Conservation (phyloP, 2,797 vertebrate genomes). For the Mergus octosetaceus region DNA sequence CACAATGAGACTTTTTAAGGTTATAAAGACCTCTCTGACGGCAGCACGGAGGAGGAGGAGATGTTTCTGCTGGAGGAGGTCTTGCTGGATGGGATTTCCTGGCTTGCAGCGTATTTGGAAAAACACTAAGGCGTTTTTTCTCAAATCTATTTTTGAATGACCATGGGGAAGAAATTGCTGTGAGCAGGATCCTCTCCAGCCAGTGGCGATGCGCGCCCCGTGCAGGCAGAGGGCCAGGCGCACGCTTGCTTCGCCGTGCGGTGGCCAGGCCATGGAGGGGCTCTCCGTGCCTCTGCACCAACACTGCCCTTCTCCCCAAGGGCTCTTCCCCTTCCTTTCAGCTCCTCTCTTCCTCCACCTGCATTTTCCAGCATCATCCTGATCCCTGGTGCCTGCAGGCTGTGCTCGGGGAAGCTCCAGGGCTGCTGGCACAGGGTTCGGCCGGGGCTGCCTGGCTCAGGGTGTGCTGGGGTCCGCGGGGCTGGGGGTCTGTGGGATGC, state of each 20-base stretch:
- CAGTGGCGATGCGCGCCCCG: neutral
- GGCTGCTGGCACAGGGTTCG: neutral
- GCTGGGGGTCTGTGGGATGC: neutral
- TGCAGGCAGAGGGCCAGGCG: neutral
- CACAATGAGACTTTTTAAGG: neutral
- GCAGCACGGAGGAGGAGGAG: neutral
- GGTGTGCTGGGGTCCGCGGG: too few relatives aligned
- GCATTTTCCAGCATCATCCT: neutral
- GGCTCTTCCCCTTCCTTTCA: neutral
- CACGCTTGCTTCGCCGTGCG: rapidly evolving
- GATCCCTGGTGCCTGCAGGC: rapidly evolving
- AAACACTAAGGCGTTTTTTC: neutral
- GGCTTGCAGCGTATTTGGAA: constrained; percentile 2
- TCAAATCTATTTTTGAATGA: constrained; percentile 48
- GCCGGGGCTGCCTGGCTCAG: neutral
- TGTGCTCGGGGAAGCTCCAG: neutral
- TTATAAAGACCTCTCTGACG: constrained; percentile 21
- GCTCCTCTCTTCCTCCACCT: neutral
- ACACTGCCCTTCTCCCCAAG: neutral
- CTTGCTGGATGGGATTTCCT: constrained; percentile 12
- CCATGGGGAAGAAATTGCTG: neutral
- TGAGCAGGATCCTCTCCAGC: neutral
- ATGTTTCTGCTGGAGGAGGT: neutral
- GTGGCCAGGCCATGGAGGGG: neutral
- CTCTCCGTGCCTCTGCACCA: neutral